Evolutionary conservation across 2,113 vertebrate species (phyloP).

Genomic region (Petaurus breviceps): DNA sequence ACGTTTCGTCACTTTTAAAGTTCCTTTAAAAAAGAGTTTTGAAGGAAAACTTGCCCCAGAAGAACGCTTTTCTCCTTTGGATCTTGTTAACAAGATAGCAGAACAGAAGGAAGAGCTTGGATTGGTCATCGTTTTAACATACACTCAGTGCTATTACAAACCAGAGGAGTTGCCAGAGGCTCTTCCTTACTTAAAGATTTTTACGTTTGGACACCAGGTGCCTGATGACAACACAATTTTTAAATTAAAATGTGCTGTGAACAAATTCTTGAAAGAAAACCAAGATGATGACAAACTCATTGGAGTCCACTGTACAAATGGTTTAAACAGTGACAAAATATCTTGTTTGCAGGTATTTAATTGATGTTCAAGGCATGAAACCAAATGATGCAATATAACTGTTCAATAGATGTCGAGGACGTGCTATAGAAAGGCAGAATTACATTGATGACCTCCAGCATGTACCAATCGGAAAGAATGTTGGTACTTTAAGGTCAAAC

Average conservation of each 20-base stretch:
- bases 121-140: constrained; percentile 92
- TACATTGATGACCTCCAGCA: constrained; percentile 89
- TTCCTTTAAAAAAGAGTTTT: constrained; percentile 91
- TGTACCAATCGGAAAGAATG: constrained; percentile 80
- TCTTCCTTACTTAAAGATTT: constrained; percentile 87
- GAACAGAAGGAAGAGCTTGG: constrained; percentile 89
- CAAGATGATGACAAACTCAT: constrained; percentile 92
- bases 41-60: constrained; percentile 75
- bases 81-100: constrained; percentile 86
- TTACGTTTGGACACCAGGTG: constrained; percentile 89
- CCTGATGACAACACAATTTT: constrained; percentile 85
- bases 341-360: constrained; percentile 94
- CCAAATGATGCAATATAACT: constrained; percentile 87
- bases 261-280: constrained; percentile 87
- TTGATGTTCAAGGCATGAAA: constrained; percentile 92
- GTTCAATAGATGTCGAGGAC: constrained; percentile 91
- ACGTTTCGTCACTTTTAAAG: constrained; percentile 94
- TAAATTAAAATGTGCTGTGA: constrained; percentile 87
- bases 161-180: constrained; percentile 89
- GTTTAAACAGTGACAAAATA: constrained; percentile 95
- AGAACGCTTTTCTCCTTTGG: constrained; percentile 86
- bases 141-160: constrained; percentile 90
- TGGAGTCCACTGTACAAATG: constrained; percentile 96
- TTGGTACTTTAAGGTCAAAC: constrained; percentile 41
- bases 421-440: constrained; percentile 91